Evolutionary conservation across 1,140 invertebrate species (phyloP).

Genomic region (Mizuhopecten yessoensis): DNA sequence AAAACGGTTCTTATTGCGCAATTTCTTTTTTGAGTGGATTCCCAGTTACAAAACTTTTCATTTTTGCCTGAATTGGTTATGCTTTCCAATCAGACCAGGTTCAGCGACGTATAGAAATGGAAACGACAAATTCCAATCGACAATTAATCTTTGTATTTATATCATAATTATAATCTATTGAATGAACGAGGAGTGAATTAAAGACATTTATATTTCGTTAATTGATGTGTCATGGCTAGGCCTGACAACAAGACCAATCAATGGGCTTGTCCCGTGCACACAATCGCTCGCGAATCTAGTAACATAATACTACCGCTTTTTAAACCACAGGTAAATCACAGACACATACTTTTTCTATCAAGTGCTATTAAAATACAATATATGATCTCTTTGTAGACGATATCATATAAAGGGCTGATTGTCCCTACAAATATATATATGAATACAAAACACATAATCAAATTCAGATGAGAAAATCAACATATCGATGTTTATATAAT

Average conservation of each 20-base stretch:
- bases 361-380: conserved; percentile 36
- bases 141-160: not conserved
- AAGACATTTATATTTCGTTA: conserved; percentile 19
- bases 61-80: not conserved
- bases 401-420: not conserved
- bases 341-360: conserved; percentile 35
- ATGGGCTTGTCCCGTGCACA: conserved; percentile 19
- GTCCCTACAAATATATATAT: not conserved
- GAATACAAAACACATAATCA: conserved; percentile 27
- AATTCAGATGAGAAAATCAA: conserved; percentile 39
- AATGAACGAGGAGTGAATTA: not conserved
- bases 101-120: not conserved
- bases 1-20: too few species aligned
- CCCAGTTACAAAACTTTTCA: not conserved
- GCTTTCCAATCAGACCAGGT: not conserved
- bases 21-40: not conserved
- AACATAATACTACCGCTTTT: not conserved
- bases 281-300: conserved; percentile 5
- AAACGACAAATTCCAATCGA: not conserved
- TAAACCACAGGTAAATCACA: conserved; percentile 16
- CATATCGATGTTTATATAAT: conserved; percentile 20
- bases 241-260: not conserved
- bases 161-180: not conserved
- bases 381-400: conserved; percentile 19
- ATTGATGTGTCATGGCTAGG: not conserved